Evolutionary conservation across 2,113 vertebrate species (phyloP).

Genomic region (Rhinogobius similis): DNA sequence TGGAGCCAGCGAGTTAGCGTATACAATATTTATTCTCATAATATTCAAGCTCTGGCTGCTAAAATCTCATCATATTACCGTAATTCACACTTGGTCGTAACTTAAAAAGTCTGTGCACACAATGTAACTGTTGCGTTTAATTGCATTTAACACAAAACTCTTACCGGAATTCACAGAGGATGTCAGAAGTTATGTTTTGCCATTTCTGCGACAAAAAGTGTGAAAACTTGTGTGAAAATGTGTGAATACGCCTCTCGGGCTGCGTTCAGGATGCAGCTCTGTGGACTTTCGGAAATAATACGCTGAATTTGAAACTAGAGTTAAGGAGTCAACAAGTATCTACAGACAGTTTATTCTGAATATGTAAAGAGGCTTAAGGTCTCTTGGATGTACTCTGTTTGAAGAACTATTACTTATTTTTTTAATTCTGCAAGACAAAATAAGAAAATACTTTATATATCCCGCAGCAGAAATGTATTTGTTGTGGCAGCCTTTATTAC

Average conservation of each 20-base stretch:
- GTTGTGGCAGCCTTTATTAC: too few relatives aligned
- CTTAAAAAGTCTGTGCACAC: neutral
- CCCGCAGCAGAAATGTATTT: too few relatives aligned
- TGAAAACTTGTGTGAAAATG: conserved; percentile 35
- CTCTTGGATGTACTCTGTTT: neutral
- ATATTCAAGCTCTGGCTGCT: neutral
- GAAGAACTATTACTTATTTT: neutral
- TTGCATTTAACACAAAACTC: conserved; percentile 3
- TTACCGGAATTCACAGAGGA: conserved; percentile 28
- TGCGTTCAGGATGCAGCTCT: neutral
- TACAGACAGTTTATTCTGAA: neutral
- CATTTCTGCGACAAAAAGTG: conserved; percentile 17
- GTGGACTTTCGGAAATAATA: neutral
- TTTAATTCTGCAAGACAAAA: neutral
- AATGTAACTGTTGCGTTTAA: neutral
- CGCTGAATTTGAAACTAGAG: conserved; percentile 11
- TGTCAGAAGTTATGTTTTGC: conserved; percentile 11
- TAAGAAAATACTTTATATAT: too few relatives aligned
- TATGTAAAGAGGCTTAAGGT: neutral
- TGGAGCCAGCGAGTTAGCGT: too few relatives aligned
- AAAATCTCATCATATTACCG: neutral
- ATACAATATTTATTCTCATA: neutral
- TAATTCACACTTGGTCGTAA: neutral
- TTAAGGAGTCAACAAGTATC: neutral
- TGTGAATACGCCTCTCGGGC: conserved; percentile 33